Conservation (phyloP, 2,888 invertebrate genomes). For the Mantis religiosa region DNA sequence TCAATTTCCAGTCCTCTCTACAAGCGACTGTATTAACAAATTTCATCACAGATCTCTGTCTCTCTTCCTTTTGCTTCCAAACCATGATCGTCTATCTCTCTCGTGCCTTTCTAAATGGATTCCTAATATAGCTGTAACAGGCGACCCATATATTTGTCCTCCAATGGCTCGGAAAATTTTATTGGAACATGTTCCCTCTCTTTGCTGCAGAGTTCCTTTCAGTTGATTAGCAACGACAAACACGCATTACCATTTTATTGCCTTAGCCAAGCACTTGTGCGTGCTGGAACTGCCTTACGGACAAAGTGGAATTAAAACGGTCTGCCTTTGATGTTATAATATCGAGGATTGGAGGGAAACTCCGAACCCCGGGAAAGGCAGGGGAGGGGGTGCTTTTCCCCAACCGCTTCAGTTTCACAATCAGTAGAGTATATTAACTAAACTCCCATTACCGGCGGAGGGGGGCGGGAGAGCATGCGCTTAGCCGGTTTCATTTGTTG, state of each 20-base stretch:
- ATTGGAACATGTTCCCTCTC: constrained; percentile 34
- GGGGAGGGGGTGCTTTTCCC: neutral
- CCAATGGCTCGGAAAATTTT: constrained; percentile 35
- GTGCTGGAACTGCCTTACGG: constrained; percentile 44
- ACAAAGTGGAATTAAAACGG: constrained; percentile 56
- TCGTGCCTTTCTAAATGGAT: constrained; percentile 27
- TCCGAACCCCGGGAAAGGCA: neutral
- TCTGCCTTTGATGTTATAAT: constrained; percentile 49
- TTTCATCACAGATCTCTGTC: constrained; percentile 30
- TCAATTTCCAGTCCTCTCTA: constrained; percentile 24
- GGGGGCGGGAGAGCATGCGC: constrained; percentile 3
- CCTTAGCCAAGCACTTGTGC: constrained; percentile 39
- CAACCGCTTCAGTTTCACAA: constrained; percentile 24
- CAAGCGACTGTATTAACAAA: constrained; percentile 28
- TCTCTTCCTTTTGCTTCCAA: neutral
- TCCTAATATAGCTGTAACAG: constrained; percentile 31
- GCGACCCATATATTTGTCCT: constrained; percentile 40
- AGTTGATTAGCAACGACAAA: constrained; percentile 62
- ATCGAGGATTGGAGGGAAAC: constrained; percentile 26
- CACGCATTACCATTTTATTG: constrained; percentile 70
- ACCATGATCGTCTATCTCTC: neutral
- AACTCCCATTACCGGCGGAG: constrained; percentile 30
- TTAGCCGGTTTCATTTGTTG: constrained; percentile 23
- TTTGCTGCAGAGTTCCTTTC: constrained; percentile 31
- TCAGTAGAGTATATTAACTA: constrained; percentile 32